Conservation (phyloP, 1,140 invertebrate species). For the Papilio polytes region DNA sequence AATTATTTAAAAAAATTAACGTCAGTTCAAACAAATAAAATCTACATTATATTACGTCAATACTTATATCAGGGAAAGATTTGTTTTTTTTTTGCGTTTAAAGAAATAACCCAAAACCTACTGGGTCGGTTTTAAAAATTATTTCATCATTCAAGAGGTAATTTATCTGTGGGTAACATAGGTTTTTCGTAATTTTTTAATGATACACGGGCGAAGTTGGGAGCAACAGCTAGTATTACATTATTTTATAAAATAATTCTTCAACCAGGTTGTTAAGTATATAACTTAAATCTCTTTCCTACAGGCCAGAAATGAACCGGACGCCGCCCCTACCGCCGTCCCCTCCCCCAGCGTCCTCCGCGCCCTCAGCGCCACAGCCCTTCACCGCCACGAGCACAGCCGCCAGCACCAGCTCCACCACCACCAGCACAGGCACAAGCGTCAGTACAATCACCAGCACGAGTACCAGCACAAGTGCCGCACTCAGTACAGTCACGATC, state of each 20-base stretch:
- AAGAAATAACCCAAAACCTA: too few species aligned
- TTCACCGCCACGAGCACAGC: slow-evolving; percentile 41
- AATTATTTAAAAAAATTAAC: not conserved
- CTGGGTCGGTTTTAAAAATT: too few species aligned
- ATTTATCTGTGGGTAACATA: too few species aligned
- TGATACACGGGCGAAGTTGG: too few species aligned
- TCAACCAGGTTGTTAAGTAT: too few species aligned
- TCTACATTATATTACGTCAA: too few species aligned
- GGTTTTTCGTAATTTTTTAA: too few species aligned
- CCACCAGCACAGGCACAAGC: not conserved
- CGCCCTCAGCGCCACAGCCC: slow-evolving; percentile 54
- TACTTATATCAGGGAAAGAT: too few species aligned
- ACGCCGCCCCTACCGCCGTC: slow-evolving; percentile 70
- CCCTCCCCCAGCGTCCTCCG: slow-evolving; percentile 68
- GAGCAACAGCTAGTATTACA: too few species aligned
- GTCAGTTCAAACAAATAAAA: not conserved
- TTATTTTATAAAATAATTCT: too few species aligned
- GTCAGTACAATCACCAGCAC: not conserved
- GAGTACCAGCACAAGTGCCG: not conserved
- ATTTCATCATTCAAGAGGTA: too few species aligned
- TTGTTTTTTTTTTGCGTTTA: too few species aligned
- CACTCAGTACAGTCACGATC: slow-evolving; percentile 3
- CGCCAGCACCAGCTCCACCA: not conserved
- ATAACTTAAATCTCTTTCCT: slow-evolving; percentile 1
- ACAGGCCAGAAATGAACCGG: slow-evolving; percentile 64